Base-by-base conservation (phyloP, 2,113 vertebrate genomes). In the Morphnarchus princeps region DNA sequence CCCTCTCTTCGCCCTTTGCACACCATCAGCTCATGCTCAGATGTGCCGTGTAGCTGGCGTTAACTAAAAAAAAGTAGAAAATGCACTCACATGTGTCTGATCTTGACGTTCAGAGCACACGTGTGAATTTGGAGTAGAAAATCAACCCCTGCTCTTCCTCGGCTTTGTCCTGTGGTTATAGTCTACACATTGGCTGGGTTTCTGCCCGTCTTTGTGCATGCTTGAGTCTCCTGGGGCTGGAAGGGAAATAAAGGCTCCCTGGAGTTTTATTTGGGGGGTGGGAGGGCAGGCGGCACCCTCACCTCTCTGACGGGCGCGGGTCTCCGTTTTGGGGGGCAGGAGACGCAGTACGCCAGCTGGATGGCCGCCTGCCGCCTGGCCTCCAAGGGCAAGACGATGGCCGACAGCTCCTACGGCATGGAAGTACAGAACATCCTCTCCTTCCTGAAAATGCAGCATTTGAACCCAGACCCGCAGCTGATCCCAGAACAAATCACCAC, bases 321-420 rank as follows among this genome's bases (percentile, higher is more conserved):
- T 80, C 14, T 91, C 38, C 81, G 29, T 81, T 90, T 83, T 4
- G n/a, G 59, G 36, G 73, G 31, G 10, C 97, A 99, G 99, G 99
- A 99, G 97, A 99, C 99, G 34, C 99, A 99, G 95, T 99, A 99
- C 1, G 99, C 99, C 52, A 99, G 99, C 98, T 99, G 99, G 99
- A 99, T 99, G 99, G 99, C 99, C 10, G 99, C 99, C 19, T 99
- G 99, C 88, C 99, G 99, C 81, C 87, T 99, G 90, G 99, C 99
- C 74, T 99, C 99, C 91, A 99, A 99, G 96, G 99, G 99, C 74
- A 99, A 99, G 98, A 99, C 99, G 40, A 99, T 99, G 99, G 99
- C 99, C 0, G 99, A 99, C 98, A 99, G 99, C 94, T 99, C 99
- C 5, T 99, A 99, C 70, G 99, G 99, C 94, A 91, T 99, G 94